These are phyloP conservation scores for Colletes gigas DNA, from an alignment of 1,140 invertebrate genomes.

Conservation along the genomic window DNA sequence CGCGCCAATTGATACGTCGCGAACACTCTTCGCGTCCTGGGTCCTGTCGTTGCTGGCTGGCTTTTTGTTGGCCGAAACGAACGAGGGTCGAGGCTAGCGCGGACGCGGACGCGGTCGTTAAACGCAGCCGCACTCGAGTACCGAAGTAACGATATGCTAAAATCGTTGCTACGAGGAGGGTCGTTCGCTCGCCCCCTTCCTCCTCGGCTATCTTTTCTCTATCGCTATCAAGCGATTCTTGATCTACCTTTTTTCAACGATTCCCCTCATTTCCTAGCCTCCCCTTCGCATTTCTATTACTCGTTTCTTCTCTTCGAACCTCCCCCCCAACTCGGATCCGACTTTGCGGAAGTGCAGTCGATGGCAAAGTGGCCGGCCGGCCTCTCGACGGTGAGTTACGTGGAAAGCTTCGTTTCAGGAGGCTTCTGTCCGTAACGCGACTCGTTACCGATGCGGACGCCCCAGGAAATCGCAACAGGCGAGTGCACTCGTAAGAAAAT, in stretches of 20 bases:
- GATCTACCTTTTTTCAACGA: slow-evolving; percentile 5
- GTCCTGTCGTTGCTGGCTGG: slow-evolving; percentile 36
- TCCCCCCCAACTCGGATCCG: slow-evolving; percentile 28
- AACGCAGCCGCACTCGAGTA: slow-evolving; percentile 75
- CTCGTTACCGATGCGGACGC: slow-evolving; percentile 41
- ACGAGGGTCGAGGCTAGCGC: slow-evolving; percentile 26
- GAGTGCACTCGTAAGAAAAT: slow-evolving; percentile 56
- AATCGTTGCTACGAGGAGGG: slow-evolving; percentile 45
- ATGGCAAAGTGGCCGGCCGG: slow-evolving; percentile 68
- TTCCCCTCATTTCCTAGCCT: background rate
- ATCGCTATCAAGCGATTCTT: slow-evolving; percentile 15
- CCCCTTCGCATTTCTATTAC: slow-evolving; percentile 7
- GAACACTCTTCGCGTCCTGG: slow-evolving; percentile 71
- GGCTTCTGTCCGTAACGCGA: slow-evolving; percentile 40
- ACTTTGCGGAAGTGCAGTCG: slow-evolving; percentile 54
- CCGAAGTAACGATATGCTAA: slow-evolving; percentile 77
- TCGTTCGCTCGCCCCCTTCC: slow-evolving; percentile 22
- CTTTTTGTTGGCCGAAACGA: slow-evolving; percentile 60
- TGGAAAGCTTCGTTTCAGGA: slow-evolving; percentile 57
- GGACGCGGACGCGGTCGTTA: slow-evolving; percentile 70
- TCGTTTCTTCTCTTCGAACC: slow-evolving; percentile 5
- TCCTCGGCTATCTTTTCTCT: slow-evolving; percentile 47
- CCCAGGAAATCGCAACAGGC: slow-evolving; percentile 31
- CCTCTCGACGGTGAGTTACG: slow-evolving; percentile 73
- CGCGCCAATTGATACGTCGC: slow-evolving; percentile 78